Conservation (phyloP, 2,113 vertebrate genomes). For the Zosterops borbonicus region DNA sequence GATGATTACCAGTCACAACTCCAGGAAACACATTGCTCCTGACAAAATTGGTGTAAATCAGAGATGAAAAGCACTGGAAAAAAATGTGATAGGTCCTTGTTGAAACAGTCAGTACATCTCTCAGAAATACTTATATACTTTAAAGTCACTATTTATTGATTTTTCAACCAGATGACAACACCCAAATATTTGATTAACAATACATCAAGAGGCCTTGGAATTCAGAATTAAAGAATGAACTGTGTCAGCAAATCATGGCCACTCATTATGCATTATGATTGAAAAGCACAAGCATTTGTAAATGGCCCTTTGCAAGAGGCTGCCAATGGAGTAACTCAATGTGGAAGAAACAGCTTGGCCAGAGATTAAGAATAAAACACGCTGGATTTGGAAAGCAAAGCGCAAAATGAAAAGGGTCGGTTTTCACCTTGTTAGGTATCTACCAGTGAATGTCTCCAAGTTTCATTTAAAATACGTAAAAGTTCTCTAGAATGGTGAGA, state of each 20-base stretch:
- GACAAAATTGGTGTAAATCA: background rate
- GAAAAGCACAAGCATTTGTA: background rate
- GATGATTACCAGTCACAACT: background rate
- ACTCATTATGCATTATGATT: background rate
- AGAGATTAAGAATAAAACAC: background rate
- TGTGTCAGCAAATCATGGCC: background rate
- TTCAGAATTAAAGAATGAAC: background rate
- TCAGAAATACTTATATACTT: background rate
- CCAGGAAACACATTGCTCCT: background rate
- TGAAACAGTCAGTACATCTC: background rate
- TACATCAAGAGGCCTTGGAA: background rate
- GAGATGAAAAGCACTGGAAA: background rate
- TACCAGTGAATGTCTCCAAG: background rate
- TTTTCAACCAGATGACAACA: background rate
- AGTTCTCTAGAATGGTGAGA: background rate
- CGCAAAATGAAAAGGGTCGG: background rate
- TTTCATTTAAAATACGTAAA: background rate
- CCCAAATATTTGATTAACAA: background rate
- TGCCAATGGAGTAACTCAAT: background rate
- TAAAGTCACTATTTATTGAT: background rate
- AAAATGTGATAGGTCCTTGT: background rate
- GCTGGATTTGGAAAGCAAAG: background rate
- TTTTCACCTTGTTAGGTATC: background rate
- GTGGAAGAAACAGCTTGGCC: background rate
- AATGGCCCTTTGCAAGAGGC: background rate